These are phyloP conservation scores for Holothuria scabra DNA, from an alignment of 53 echinoderm and acorn worm species.

Conservation along the genomic window DNA sequence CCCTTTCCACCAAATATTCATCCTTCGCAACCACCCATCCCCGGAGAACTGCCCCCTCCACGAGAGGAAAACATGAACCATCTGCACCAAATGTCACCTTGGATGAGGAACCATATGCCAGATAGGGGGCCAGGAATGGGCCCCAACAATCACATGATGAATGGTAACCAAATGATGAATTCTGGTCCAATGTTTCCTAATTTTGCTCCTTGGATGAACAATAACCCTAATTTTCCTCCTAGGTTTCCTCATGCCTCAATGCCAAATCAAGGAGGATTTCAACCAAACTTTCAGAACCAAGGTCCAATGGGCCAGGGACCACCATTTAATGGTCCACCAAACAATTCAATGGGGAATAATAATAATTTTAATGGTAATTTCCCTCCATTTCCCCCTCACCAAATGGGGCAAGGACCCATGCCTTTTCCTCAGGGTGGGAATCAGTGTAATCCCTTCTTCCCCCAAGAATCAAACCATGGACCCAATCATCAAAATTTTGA, in stretches of 20 bases:
- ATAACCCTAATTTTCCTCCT: conserved; percentile 21
- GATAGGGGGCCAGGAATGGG: conserved; percentile 3
- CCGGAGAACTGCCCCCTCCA: conserved; percentile 44
- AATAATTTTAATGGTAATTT: conserved; percentile 7
- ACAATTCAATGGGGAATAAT: conserved; percentile 1
- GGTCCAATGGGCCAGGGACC: conserved; percentile 19
- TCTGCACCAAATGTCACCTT: conserved; percentile 16
- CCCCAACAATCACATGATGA: conserved; percentile 3
- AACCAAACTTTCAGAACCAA: conserved; percentile 27
- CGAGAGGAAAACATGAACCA: conserved; percentile 5
- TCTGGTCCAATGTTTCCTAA: conserved; percentile 31
- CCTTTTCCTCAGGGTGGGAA: conserved; percentile 20
- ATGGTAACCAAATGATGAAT: not conserved
- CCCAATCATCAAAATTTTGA: conserved; percentile 28
- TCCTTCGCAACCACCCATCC: conserved; percentile 50
- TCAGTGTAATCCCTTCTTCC: conserved; percentile 16
- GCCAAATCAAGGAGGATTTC: conserved; percentile 32
- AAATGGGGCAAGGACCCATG: conserved; percentile 28
- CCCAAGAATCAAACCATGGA: conserved; percentile 2
- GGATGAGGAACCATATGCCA: conserved; percentile 35
- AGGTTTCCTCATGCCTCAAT: conserved; percentile 17
- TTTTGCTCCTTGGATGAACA: conserved; percentile 32
- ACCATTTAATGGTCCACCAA: conserved; percentile 25
- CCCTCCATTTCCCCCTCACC: conserved; percentile 9
- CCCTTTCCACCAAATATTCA: conserved; percentile 41